Conservation (phyloP, 2,797 vertebrate genomes). For the Eospalax fontanierii region DNA sequence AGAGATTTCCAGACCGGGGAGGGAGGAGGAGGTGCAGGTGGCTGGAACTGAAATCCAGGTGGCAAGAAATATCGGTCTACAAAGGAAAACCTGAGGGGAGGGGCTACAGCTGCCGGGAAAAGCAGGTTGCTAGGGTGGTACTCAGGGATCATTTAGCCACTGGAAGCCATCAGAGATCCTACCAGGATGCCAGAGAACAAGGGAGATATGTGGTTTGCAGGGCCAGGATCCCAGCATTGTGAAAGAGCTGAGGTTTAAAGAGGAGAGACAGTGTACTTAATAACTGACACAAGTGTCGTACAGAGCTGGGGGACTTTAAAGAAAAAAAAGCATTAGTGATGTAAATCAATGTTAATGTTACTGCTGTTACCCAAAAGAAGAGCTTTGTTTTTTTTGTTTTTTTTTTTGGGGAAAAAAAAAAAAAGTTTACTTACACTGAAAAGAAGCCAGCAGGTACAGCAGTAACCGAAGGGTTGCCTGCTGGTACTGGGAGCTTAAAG, state of each 20-base stretch:
- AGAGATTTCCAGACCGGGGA: background rate
- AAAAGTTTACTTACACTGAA: background rate
- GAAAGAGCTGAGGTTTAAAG: background rate
- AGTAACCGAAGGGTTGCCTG: no score
- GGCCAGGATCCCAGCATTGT: no score
- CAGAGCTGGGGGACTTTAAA: background rate
- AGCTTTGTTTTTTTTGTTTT: background rate
- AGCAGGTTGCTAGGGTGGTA: background rate
- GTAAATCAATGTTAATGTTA: background rate
- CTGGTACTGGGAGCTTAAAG: background rate
- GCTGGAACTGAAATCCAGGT: background rate
- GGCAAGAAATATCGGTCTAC: background rate
- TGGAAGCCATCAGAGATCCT: background rate
- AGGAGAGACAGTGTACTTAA: background rate
- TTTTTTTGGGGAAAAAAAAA: background rate
- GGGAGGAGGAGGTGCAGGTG: no score
- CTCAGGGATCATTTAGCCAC: background rate
- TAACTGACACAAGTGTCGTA: background rate
- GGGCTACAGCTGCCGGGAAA: background rate
- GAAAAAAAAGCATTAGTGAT: background rate
- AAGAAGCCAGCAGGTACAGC: background rate
- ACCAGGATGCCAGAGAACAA: conserved; percentile 39
- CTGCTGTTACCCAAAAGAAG: background rate
- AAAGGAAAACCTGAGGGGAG: background rate
- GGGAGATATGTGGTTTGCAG: conserved; percentile 8